Evolutionary conservation across 2,888 invertebrate genomes (phyloP), one percentile per base, ranked within the genome.

Genomic region (Parnassius mnemosyne): DNA sequence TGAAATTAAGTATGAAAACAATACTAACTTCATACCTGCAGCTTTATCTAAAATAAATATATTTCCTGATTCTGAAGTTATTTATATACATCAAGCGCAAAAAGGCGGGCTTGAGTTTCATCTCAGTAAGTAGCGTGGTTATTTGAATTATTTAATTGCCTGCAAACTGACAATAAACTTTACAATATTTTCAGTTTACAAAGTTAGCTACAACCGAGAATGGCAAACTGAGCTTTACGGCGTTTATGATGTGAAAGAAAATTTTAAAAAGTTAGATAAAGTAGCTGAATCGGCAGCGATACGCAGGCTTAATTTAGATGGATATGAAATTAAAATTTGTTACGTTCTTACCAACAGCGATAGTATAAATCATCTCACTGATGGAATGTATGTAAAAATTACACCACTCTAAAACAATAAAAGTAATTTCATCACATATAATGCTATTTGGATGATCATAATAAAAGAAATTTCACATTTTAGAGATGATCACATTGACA

Each of bases 341-440:
- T 90, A 93, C 63, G 94, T 94, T 9, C 78, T 94, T 1, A 94
- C 94, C 3, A 88, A 94, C 69, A 92, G 92, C 66, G 92, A 93
- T 68, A 93, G 93, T 57, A 80, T 93, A 13, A 85, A 93, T 66
- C 94, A 94, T 80, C 82, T 94, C 62, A 83, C 85, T 9, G 94
- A 94, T 80, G 92, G 92, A 80, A 83, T 91, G 94, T 93, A 83
- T 85, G 83, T 66, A 63, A 61, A 47, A 43, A 43, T 10, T 0
- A 10, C 10, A 43, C 3, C 11, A 43, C 9, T 43, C 9, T 43
- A 43, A 43, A 43, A 10, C 43, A 11, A 9, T 43, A 9, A 10
- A 10, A 10, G 9, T 11, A 43, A 43, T 43, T 11, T 10, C 9
- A 11, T 43, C 9, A 9, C 11, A 16, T 16, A 43, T 43, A 10